phyloP scores from a whole-genome alignment of 64 coral and sea anemone species.

The Actinia equina region DNA sequence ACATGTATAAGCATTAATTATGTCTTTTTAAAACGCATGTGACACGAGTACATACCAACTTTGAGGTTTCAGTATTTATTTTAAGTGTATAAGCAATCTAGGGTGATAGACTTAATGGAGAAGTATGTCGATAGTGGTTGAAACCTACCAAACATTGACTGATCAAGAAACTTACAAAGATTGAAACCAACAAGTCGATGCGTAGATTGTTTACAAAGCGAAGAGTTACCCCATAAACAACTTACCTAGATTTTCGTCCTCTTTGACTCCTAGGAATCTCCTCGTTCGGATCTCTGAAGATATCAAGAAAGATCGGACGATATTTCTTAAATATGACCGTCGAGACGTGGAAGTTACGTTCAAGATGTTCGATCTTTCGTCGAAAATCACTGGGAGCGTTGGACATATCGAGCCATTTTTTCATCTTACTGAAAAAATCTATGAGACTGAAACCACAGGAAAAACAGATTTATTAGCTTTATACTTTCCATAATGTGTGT shows the following conservation, averaged over 20 bases:
- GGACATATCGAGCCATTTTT: constrained; percentile 99
- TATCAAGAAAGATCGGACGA: constrained; percentile 86
- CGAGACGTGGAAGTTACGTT: constrained; percentile 94
- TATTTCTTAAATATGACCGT: constrained; percentile 99
- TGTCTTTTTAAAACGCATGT: constrained; percentile 13
- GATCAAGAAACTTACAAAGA: background rate
- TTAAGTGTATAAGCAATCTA: background rate
- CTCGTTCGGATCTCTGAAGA: constrained; percentile 87
- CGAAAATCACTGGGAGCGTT: constrained; percentile 87
- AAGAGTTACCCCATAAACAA: background rate
- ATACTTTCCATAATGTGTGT: background rate
- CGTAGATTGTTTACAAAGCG: constrained; percentile 2
- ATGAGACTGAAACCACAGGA: constrained; percentile 75
- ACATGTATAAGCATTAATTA: background rate
- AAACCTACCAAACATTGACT: background rate
- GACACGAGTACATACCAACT: background rate
- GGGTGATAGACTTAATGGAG: background rate
- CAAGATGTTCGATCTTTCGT: constrained; percentile 90
- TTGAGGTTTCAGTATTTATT: background rate
- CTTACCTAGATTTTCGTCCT: constrained; percentile 92
- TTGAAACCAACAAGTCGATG: background rate
- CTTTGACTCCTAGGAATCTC: constrained; percentile 75
- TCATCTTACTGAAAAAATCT: constrained; percentile 99
- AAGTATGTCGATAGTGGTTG: background rate
- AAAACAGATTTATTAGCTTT: constrained; percentile 49